Base-by-base conservation (phyloP, 2,888 invertebrate genomes). In the Mallateleia sp. region DNA sequence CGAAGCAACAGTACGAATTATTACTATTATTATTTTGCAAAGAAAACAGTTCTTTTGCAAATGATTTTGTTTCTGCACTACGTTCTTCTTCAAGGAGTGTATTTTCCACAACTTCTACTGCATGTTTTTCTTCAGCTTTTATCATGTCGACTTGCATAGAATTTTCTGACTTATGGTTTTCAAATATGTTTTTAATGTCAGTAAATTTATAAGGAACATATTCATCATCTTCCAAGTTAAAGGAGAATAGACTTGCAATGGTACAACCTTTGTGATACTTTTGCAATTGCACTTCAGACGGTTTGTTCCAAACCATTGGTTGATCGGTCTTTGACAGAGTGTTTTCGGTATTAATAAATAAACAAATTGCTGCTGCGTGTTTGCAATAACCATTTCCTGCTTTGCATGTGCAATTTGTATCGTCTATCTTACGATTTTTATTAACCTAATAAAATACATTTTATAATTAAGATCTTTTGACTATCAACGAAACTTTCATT, bases 231-330 rank as follows among this genome's bases (percentile, higher is more conserved):
- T n/a, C n/a, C n/a, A n/a, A n/a, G 14, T 38, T 52, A 7, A 60
- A 15, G n/a, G 60, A 38, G 52, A 69, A 80, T n/a, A 80, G 24
- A 15, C 6, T 15, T 42, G 72, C 60, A 11, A 66, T 64, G 8
- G 56, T 71, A 47, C 25, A 34, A 8, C 79, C 82, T 56, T 83
- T 83, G n/a, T 67, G 50, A 50, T 87, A 83, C 32, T 83, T 87
- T 38, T 66, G 74, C 24, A 83, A 24, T 56, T 79, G 74, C n/a
- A 18, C 22, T 32, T 79, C 45, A 11, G 62, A 24, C 0, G 83
- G 79, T n/a, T 62, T 69, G 42, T 74, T 83, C 83, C 74, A 87
- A 22, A 38, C 6, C 74, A 79, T 64, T 28, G 83, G 87, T 50
- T 67, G 45, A 42, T 87, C 78, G 7, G 82, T 78, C 69, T 83